Percentiles rank a stretch among this genome's conserved stretches.
Evolutionary conservation across 2,113 vertebrate genomes (phyloP).

Genomic region (Zootoca vivipara): DNA sequence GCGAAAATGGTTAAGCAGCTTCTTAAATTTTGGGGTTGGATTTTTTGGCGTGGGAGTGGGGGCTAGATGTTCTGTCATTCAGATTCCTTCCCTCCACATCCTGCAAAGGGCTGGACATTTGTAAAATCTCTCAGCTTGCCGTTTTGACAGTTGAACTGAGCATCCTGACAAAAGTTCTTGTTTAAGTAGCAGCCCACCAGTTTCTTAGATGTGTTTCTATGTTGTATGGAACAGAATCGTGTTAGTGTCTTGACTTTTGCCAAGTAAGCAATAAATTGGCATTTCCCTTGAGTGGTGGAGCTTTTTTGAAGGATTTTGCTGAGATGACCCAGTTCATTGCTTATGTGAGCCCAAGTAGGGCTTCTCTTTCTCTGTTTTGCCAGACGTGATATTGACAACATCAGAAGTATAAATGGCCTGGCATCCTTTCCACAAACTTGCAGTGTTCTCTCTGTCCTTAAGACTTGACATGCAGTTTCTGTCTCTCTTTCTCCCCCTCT

Average conservation of each 20-base stretch:
- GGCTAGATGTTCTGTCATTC: background rate
- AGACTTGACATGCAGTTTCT: constrained; percentile 52
- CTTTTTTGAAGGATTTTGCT: constrained; percentile 14
- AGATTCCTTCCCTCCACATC: background rate
- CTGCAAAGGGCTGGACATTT: background rate
- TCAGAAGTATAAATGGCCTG: constrained; percentile 13
- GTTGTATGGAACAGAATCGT: constrained; percentile 21
- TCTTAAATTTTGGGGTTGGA: background rate
- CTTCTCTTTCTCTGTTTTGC: constrained; percentile 21
- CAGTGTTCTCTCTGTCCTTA: constrained; percentile 66
- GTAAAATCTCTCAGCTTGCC: constrained; percentile 1
- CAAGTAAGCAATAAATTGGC: background rate
- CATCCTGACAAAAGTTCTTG: constrained; percentile 3
- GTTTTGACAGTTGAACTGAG: background rate
- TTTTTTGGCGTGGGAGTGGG: background rate
- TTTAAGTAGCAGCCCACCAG: background rate
- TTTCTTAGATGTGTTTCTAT: background rate
- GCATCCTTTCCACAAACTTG: constrained; percentile 50
- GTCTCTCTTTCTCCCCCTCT: constrained; percentile 20
- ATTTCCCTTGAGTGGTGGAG: background rate
- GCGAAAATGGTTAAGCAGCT: background rate
- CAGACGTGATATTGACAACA: constrained; percentile 42
- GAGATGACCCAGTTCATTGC: constrained; percentile 18
- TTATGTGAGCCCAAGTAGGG: constrained; percentile 11
- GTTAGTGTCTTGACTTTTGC: background rate